Percentiles rank a stretch among this genome's conserved stretches.
phyloP scores from a whole-genome alignment of 2,113 vertebrate species.

The Ptyas mucosa region DNA sequence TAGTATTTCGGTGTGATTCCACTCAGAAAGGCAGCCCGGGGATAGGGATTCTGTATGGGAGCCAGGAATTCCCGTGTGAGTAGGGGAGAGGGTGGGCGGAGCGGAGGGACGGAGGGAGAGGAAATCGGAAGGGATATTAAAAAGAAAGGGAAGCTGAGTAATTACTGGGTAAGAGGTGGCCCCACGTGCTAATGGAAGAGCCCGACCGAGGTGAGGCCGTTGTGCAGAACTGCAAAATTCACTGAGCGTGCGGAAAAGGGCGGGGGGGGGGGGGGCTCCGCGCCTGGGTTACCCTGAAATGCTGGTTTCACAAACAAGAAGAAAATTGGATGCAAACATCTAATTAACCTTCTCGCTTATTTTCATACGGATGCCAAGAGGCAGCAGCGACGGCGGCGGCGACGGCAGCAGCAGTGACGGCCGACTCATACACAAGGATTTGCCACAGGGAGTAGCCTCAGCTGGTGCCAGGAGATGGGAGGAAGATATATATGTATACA shows the following conservation, averaged over 20 bases:
- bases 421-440: not conserved
- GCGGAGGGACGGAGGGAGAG: conserved; percentile 14
- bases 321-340: conserved; percentile 80
- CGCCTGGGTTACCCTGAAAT: conserved; percentile 64
- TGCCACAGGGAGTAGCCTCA: not conserved
- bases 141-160: conserved; percentile 51
- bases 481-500: not conserved
- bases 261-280: conserved; percentile 54
- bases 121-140: not conserved
- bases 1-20: not conserved
- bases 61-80: conserved; percentile 4
- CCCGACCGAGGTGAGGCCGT: conserved; percentile 62
- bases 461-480: not conserved
- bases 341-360: conserved; percentile 75
- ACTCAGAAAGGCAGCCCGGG: not conserved
- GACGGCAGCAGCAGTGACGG: conserved; percentile 16
- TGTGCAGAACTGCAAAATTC: conserved; percentile 65
- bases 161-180: conserved; percentile 68
- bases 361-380: conserved; percentile 41
- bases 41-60: not conserved
- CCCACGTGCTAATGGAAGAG: conserved; percentile 67
- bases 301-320: conserved; percentile 71
- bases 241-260: conserved; percentile 53
- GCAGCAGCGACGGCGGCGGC: not conserved
- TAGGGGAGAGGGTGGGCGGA: no score